Conservation (phyloP, 2,888 invertebrate species). For the Napeogenes sylphis region DNA sequence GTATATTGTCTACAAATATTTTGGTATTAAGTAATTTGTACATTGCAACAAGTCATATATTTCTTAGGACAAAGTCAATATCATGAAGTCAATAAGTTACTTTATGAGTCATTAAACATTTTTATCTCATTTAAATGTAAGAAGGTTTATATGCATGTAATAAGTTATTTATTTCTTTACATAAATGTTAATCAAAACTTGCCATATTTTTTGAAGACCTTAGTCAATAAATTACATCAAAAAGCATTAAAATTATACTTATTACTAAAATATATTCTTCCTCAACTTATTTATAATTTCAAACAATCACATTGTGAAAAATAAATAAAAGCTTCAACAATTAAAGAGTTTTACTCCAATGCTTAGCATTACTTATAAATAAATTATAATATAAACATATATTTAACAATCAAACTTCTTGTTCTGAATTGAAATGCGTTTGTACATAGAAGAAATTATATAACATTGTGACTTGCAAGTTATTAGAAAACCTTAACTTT, state of each 20-base stretch:
- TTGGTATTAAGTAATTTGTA: conserved; percentile 28
- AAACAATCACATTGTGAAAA: conserved; percentile 1
- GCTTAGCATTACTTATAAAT: conserved; percentile 2
- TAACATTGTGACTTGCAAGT: conserved; percentile 1
- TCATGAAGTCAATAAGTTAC: conserved; percentile 7
- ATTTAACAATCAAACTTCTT: conserved; percentile 4
- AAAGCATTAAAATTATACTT: too few relatives aligned
- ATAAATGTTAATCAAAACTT: too few relatives aligned
- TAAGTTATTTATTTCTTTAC: too few relatives aligned
- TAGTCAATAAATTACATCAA: too few relatives aligned
- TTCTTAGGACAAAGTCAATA: background rate
- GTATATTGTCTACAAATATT: conserved; percentile 7
- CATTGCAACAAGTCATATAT: conserved; percentile 25
- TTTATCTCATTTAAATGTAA: background rate
- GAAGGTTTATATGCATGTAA: too few relatives aligned
- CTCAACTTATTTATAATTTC: background rate
- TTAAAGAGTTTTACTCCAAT: conserved; percentile 20
- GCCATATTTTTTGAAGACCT: too few relatives aligned
- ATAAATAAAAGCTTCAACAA: conserved; percentile 10
- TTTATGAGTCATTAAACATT: conserved; percentile 8
- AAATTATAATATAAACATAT: background rate
- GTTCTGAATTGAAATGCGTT: conserved; percentile 14
- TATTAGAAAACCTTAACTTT: too few relatives aligned
- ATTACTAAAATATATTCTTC: too few relatives aligned
- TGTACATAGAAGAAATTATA: conserved; percentile 14